Evolutionary conservation across 1,140 invertebrate species (phyloP), one percentile per base, ranked within the genome.

Genomic region (Pomacea maculata): DNA sequence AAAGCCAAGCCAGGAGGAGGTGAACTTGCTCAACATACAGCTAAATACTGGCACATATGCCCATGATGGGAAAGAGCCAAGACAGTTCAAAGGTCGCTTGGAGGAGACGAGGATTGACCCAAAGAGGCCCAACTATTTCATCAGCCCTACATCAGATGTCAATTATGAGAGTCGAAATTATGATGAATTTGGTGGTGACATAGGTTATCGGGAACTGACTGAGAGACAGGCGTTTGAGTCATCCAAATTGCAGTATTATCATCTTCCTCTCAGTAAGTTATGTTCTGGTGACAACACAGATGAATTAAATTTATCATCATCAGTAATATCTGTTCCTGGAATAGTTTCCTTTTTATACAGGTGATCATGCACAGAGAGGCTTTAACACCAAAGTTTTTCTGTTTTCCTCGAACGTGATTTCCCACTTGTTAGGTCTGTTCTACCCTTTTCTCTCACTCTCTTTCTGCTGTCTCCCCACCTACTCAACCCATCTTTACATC

Each of bases 161-260:
- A 90, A 90, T 76, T 90, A 85, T 84, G 87, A 89, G 82, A 73
- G 45, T n/a, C 79, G 76, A 61, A 88, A 90, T 77, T 45, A 75
- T 29, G 83, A 81, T 19, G 89, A 90, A 80, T 90, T 88, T 86
- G 89, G 89, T 61, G 89, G 89, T 84, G 86, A 87, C 54, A 84
- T 88, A 65, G 88, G 89, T 6, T 90, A 88, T 71, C 89, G 88
- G 81, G 86, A 87, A 82, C 64, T 80, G 6, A 17, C 83, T 9
- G 86, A 89, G 78, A 83, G 74, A 73, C 54, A 83, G 64, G 52
- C 79, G 61, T 82, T 89, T 29, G 57, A 81, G 61, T 83, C 86
- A 6, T 83, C 78, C 21, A 64, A 55, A 14, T 68, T 89, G 54
- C 70, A 85, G 52, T 88, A 89, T 79, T 85, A 85, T n/a, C 85